Evolutionary conservation across 2,888 invertebrate genomes (phyloP).

Genomic region (Synanthedon myopaeformis): DNA sequence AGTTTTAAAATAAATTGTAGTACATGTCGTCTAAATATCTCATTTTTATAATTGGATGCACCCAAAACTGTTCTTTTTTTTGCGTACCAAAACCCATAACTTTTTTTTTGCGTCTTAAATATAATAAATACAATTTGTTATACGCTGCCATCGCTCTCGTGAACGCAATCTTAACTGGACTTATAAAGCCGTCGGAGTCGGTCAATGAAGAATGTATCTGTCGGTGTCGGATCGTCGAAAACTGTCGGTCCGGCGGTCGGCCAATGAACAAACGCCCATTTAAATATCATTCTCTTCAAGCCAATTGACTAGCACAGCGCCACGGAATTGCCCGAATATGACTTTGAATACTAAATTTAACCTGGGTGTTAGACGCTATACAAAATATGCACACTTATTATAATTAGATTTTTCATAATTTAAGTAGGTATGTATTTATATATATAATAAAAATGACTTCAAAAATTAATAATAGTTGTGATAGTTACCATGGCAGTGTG

Average conservation of each 20-base stretch:
- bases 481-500: constrained; percentile 27
- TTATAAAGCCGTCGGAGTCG: no score
- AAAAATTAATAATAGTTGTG: neutral
- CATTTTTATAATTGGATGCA: neutral
- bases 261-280: no score
- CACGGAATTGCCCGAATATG: constrained; percentile 21
- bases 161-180: no score
- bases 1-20: neutral
- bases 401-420: neutral
- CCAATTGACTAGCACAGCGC: neutral
- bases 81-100: neutral
- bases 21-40: neutral
- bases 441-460: neutral
- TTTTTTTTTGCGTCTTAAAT: neutral
- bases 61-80: neutral
- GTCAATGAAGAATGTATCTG: no score
- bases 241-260: no score
- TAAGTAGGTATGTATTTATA: neutral
- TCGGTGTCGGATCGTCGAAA: no score
- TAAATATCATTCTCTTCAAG: neutral
- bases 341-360: constrained; percentile 9
- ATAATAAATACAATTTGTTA: neutral
- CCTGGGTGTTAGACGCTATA: no score
- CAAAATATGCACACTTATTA: no score
- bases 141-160: neutral